phyloP scores from a whole-genome alignment of 2,113 vertebrate species.

The Callipepla squamata region DNA sequence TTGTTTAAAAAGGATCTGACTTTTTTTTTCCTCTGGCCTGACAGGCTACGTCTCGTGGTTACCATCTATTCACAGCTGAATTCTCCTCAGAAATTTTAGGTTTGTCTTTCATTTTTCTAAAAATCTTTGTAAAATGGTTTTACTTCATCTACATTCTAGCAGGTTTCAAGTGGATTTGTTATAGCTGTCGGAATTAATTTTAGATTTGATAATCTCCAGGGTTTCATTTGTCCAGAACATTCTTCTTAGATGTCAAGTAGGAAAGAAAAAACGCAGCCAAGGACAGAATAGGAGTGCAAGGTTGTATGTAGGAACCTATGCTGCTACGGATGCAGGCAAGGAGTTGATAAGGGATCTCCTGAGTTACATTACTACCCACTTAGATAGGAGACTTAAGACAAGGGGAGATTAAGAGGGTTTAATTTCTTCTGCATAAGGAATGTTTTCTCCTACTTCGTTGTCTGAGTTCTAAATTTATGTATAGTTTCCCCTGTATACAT shows the following conservation, averaged over 20 bases:
- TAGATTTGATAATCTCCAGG: background rate
- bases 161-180: background rate
- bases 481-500: background rate
- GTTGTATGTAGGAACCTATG: background rate
- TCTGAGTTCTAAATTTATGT: background rate
- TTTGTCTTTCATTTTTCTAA: background rate
- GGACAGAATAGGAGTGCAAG: background rate
- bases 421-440: background rate
- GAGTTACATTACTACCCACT: background rate
- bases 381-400: background rate
- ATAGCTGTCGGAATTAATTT: background rate
- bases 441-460: background rate
- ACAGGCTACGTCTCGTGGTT: background rate
- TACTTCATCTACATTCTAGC: background rate
- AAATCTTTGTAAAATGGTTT: background rate
- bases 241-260: background rate
- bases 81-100: background rate
- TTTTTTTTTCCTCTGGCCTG: background rate
- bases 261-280: background rate
- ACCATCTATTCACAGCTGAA: background rate
- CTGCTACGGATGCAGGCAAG: background rate
- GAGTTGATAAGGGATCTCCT: background rate
- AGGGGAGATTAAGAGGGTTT: background rate
- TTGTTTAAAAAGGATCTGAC: background rate
- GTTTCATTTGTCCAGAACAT: background rate